A percentile compares a stretch with the other conserved stretches of the same genome.
phyloP scores from a whole-genome alignment of 2,797 vertebrate species.

The Falco naumanni region DNA sequence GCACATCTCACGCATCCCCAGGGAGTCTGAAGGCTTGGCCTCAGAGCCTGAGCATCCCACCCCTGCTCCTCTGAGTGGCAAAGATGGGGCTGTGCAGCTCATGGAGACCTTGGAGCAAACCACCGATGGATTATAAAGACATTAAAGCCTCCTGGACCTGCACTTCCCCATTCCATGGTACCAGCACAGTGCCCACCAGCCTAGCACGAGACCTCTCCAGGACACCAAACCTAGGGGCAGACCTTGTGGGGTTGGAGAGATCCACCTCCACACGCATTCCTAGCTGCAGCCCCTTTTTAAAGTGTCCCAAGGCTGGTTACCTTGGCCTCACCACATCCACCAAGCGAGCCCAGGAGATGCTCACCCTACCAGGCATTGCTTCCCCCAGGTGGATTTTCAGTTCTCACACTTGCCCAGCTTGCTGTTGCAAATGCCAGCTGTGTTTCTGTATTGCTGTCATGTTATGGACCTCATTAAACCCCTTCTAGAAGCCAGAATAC shows the following conservation, averaged over 20 bases:
- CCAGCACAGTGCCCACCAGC: not conserved
- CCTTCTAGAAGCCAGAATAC: not conserved
- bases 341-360: fast-evolving
- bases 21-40: not conserved
- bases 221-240: not conserved
- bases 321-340: not conserved
- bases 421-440: not conserved
- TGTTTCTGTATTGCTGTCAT: fast-evolving
- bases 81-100: not conserved
- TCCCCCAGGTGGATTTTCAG: not conserved
- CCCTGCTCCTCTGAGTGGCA: fast-evolving
- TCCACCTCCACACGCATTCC: fast-evolving
- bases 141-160: not conserved
- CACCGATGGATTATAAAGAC: fast-evolving
- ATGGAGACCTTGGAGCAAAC: not conserved
- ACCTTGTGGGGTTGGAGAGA: fast-evolving
- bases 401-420: not conserved
- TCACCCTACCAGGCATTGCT: not conserved
- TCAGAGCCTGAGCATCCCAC: not conserved
- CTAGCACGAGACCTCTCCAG: not conserved
- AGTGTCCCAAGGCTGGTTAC: not conserved
- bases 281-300: fast-evolving
- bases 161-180: fast-evolving
- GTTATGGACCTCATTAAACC: not conserved
- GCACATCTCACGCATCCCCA: not conserved